phyloP scores from a whole-genome alignment of 1,140 invertebrate species.

The Lordiphosa collinella region DNA sequence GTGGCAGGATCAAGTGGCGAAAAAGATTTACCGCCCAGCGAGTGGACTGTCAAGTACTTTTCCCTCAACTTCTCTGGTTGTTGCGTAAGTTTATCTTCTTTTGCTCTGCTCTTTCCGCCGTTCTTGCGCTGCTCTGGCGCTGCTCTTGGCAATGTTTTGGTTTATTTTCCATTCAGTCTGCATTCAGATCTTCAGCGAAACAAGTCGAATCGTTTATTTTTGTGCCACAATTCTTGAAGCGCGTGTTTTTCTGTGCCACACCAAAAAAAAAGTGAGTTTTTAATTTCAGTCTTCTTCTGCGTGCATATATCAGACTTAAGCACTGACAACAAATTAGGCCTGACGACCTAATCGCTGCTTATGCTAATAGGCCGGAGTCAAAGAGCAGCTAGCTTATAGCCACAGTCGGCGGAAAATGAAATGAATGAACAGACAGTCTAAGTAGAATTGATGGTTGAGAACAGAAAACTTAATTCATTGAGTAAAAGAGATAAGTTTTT shows the following conservation, averaged over 20 bases:
- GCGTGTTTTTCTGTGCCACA: too few species aligned
- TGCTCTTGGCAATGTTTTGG: conserved; percentile 38
- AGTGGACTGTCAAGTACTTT: conserved; percentile 8
- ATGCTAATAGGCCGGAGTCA: conserved; percentile 21
- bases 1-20: conserved; percentile 39
- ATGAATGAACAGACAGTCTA: too few species aligned
- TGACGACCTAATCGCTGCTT: conserved; percentile 38
- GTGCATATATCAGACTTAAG: conserved; percentile 45
- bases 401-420: too few species aligned
- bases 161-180: conserved; percentile 71
- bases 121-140: conserved; percentile 1
- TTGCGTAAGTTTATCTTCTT: conserved; percentile 71
- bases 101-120: conserved; percentile 16
- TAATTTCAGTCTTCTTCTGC: background rate
- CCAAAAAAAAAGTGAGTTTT: too few species aligned
- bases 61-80: conserved; percentile 27
- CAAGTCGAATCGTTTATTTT: conserved; percentile 27
- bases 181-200: conserved; percentile 65
- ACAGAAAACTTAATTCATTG: too few species aligned
- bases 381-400: too few species aligned
- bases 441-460: too few species aligned
- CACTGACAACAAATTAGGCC: conserved; percentile 38
- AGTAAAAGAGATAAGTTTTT: too few species aligned
- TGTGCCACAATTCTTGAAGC: too few species aligned
- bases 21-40: conserved; percentile 44